Conservation (phyloP, 2,888 invertebrate genomes). For the Stenurella melanura region DNA sequence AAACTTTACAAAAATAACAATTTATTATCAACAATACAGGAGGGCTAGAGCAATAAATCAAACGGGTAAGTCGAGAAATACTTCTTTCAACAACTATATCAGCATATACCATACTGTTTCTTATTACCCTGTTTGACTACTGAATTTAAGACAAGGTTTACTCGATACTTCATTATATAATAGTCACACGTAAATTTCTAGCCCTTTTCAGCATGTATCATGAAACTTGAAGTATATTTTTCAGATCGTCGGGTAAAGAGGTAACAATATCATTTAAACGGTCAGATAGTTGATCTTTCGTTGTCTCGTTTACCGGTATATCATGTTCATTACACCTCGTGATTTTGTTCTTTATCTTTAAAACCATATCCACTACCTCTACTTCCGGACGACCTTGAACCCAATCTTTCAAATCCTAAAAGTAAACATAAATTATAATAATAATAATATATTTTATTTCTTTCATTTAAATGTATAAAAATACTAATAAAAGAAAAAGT, state of each 20-base stretch:
- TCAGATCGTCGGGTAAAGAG: slow-evolving; percentile 90
- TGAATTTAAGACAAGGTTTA: slow-evolving; percentile 19
- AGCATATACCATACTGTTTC: not conserved
- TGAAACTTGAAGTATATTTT: slow-evolving; percentile 82
- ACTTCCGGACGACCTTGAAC: slow-evolving; percentile 95
- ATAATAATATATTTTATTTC: no score
- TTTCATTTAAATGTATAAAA: no score
- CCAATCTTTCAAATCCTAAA: slow-evolving; percentile 92
- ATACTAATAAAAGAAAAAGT: no score
- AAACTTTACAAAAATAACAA: slow-evolving; percentile 38
- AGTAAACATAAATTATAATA: slow-evolving; percentile 48
- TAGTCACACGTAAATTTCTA: slow-evolving; percentile 29
- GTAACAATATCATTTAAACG: slow-evolving; percentile 88
- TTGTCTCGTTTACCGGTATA: slow-evolving; percentile 76
- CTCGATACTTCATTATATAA: not conserved
- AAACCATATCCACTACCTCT: slow-evolving; percentile 97
- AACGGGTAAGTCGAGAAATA: slow-evolving; percentile 17
- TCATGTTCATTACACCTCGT: slow-evolving; percentile 77
- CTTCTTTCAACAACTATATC: not conserved
- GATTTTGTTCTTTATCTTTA: slow-evolving; percentile 93
- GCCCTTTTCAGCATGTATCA: slow-evolving; percentile 65
- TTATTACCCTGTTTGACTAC: slow-evolving; percentile 28
- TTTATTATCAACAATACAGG: slow-evolving; percentile 32
- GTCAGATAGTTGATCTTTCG: slow-evolving; percentile 79
- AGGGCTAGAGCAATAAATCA: slow-evolving; percentile 23